These are phyloP conservation scores for Anolis sagrei DNA, from an alignment of 2,113 vertebrate genomes.

Conservation along the genomic window DNA sequence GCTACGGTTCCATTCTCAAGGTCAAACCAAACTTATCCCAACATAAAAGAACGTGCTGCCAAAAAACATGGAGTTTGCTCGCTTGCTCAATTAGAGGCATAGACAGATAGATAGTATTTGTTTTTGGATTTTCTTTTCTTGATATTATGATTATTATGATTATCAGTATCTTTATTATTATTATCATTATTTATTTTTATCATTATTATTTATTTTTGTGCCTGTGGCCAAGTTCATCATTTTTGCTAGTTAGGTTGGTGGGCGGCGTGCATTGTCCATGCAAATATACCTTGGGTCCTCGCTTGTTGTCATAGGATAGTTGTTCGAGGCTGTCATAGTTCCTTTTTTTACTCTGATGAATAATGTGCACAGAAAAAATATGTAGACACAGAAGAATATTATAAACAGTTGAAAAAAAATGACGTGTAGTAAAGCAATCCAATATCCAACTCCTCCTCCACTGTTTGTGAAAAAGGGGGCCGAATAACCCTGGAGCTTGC, in stretches of 20 bases:
- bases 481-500: conserved; percentile 92
- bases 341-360: conserved; percentile 99
- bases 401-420: conserved; percentile 99
- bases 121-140: conserved; percentile 7
- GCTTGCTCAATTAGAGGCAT: conserved; percentile 36
- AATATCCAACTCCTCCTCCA: conserved; percentile 97
- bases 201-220: conserved; percentile 79
- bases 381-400: conserved; percentile 99
- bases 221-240: conserved; percentile 85
- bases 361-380: conserved; percentile 99
- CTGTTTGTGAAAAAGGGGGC: conserved; percentile 87
- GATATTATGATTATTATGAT: neutral
- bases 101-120: conserved; percentile 35
- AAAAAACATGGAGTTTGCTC: conserved; percentile 69
- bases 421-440: conserved; percentile 99
- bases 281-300: conserved; percentile 99
- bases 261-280: conserved; percentile 99
- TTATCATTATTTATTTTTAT: neutral
- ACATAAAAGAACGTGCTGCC: conserved; percentile 89
- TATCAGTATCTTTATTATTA: neutral
- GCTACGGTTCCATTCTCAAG: conserved; percentile 88
- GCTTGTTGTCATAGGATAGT: conserved; percentile 99
- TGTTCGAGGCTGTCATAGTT: conserved; percentile 99
- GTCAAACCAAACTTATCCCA: conserved; percentile 85
- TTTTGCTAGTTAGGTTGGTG: conserved; percentile 89